Conservation (phyloP, 2,113 vertebrate species). For the Daboia siamensis region DNA sequence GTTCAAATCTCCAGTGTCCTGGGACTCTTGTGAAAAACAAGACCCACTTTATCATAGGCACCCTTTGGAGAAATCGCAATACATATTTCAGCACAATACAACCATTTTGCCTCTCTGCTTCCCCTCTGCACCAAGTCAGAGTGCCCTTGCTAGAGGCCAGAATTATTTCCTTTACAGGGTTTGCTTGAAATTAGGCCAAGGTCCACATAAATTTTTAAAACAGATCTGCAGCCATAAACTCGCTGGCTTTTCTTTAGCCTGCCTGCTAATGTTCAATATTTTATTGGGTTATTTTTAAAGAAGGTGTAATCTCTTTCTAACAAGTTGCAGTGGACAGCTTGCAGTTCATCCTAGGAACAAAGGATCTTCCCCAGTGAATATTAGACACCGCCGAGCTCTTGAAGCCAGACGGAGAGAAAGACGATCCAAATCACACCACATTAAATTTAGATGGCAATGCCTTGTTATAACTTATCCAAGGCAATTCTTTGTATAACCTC, state of each 20-base stretch:
- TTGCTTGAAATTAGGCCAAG: neutral
- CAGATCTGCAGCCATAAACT: neutral
- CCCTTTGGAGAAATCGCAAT: neutral
- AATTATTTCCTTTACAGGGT: neutral
- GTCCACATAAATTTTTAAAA: neutral
- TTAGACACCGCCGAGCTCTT: neutral
- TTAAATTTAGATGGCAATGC: neutral
- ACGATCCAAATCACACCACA: neutral
- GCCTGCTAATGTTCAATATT: neutral
- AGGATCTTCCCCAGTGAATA: neutral
- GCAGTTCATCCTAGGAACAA: neutral
- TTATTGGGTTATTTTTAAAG: neutral
- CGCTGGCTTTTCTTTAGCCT: neutral
- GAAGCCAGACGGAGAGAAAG: neutral
- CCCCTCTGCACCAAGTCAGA: neutral
- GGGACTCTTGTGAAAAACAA: neutral
- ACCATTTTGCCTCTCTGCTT: neutral
- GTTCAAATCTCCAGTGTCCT: neutral
- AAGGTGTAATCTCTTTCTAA: neutral
- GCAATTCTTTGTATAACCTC: neutral
- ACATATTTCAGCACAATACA: neutral
- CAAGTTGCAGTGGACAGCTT: neutral
- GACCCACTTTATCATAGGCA: neutral
- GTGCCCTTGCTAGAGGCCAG: neutral
- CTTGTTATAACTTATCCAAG: neutral